Percentiles rank a stretch among this genome's conserved stretches.
These are phyloP conservation scores for Motacilla tschutschensis DNA, from an alignment of 2,113 vertebrate genomes.

Conservation along the genomic window DNA sequence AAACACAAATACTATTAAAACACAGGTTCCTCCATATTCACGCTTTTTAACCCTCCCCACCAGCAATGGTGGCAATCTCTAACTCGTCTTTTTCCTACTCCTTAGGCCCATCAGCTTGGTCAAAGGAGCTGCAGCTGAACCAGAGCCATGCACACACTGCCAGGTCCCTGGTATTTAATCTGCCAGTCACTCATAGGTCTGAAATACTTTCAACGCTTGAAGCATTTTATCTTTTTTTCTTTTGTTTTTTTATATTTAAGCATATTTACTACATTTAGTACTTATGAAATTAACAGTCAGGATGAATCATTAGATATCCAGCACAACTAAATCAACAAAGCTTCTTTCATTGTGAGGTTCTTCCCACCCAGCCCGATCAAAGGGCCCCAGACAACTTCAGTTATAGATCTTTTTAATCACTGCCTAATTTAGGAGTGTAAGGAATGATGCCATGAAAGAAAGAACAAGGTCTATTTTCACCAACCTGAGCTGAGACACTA, in stretches of 20 bases:
- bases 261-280: not conserved
- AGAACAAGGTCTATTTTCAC: not conserved
- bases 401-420: not conserved
- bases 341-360: not conserved
- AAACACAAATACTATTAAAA: not conserved
- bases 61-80: not conserved
- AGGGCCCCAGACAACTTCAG: not conserved
- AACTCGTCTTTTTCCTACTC: not conserved
- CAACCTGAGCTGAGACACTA: not conserved
- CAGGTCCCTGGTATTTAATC: not conserved
- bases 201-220: not conserved
- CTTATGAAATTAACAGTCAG: not conserved
- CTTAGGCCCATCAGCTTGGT: not conserved
- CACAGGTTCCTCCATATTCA: not conserved
- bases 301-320: not conserved
- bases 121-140: not conserved
- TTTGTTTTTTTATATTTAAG: not conserved
- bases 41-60: not conserved
- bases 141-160: fast-evolving
- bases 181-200: not conserved
- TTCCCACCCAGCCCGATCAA: not conserved
- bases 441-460: not conserved
- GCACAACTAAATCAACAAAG: not conserved
- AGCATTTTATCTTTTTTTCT: not conserved
- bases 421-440: not conserved